phyloP scores from a whole-genome alignment of 1,140 invertebrate species.

The Drosophila guanche region DNA sequence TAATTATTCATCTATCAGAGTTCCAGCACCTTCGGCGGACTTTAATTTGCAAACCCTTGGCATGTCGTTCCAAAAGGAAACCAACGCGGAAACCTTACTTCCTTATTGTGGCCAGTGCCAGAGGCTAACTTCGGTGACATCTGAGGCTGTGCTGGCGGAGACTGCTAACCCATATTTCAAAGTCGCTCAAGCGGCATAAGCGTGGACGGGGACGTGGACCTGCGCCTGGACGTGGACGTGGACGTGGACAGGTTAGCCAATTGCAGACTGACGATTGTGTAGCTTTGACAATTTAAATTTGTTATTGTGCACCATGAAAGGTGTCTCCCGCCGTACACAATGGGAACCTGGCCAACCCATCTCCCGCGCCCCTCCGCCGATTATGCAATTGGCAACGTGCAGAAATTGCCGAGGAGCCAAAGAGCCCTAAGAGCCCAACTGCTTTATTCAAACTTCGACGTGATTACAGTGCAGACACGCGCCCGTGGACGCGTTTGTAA shows the following conservation, averaged over 20 bases:
- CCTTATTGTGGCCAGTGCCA: conserved; percentile 56
- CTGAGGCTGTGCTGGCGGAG: conserved; percentile 4
- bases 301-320: conserved; percentile 61
- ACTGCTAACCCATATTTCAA: conserved; percentile 78
- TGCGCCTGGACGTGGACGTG: background rate
- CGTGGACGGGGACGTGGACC: conserved; percentile 38
- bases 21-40: conserved; percentile 31
- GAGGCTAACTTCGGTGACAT: conserved; percentile 52
- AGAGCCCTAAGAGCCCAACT: background rate
- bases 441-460: conserved; percentile 40
- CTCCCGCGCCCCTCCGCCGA: conserved; percentile 9
- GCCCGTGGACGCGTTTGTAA: conserved; percentile 46
- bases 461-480: conserved; percentile 53
- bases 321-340: conserved; percentile 44
- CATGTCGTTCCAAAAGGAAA: conserved; percentile 32
- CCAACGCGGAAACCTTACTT: conserved; percentile 76
- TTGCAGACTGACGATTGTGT: conserved; percentile 68
- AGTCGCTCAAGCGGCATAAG: conserved; percentile 64
- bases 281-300: conserved; percentile 76
- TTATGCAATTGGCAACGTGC: conserved; percentile 80
- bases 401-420: conserved; percentile 65
- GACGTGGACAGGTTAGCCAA: conserved; percentile 69
- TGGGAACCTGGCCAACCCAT: conserved; percentile 11
- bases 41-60: conserved; percentile 46
- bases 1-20: background rate